Percentiles rank a stretch among this genome's conserved stretches.
Evolutionary conservation across 2,888 invertebrate genomes (phyloP).

Genomic region (Laspeyria flexula): DNA sequence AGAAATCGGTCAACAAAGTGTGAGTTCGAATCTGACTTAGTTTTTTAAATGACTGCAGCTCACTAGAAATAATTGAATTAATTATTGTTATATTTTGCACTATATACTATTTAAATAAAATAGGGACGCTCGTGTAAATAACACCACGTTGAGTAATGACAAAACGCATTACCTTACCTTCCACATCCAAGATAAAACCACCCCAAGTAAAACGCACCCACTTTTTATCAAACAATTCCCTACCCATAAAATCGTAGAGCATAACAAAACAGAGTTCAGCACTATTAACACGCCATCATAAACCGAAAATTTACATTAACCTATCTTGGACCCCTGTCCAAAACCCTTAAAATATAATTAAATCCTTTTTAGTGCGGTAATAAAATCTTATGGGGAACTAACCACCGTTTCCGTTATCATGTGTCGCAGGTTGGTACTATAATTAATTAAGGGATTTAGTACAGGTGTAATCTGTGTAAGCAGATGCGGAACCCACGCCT

Average conservation of each 20-base stretch:
- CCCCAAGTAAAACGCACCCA: slow-evolving; percentile 24
- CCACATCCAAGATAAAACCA: slow-evolving; percentile 9
- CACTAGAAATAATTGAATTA: no score
- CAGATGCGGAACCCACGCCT: slow-evolving; percentile 34
- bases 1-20: no score
- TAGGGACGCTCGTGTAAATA: no score
- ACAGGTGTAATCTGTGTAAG: slow-evolving; percentile 42
- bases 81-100: no score
- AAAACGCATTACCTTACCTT: background rate
- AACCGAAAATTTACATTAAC: slow-evolving; percentile 46
- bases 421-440: slow-evolving; percentile 50
- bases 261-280: slow-evolving; percentile 31
- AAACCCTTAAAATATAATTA: slow-evolving; percentile 51
- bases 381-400: slow-evolving; percentile 52
- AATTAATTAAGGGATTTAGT: slow-evolving; percentile 53
- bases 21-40: no score
- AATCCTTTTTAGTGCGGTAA: slow-evolving; percentile 50
- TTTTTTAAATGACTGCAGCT: no score
- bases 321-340: slow-evolving; percentile 34
- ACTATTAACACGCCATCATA: slow-evolving; percentile 48
- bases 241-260: slow-evolving; percentile 34
- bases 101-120: no score
- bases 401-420: slow-evolving; percentile 53
- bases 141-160: background rate
- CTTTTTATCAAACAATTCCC: slow-evolving; percentile 23